Percentiles rank a stretch among this genome's conserved stretches.
phyloP scores from a whole-genome alignment of 2,797 vertebrate species.

The Paramormyrops hopkinsi region DNA sequence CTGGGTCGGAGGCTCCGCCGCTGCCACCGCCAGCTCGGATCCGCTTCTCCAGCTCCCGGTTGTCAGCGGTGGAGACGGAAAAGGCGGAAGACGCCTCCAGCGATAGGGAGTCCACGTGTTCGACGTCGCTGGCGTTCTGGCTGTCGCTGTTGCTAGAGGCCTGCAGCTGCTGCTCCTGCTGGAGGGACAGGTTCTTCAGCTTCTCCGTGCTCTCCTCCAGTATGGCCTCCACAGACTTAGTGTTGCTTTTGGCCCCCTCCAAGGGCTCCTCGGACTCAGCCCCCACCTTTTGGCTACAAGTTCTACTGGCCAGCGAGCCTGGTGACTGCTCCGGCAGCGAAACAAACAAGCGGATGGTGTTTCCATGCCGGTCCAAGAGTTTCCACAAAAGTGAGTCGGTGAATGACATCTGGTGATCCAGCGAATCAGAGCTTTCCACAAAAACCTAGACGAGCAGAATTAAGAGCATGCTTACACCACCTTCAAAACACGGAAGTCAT shows the following conservation, averaged over 20 bases:
- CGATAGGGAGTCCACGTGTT: slow-evolving; percentile 84
- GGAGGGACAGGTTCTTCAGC: slow-evolving; percentile 87
- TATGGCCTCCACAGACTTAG: slow-evolving; percentile 91
- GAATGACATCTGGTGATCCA: slow-evolving; percentile 79
- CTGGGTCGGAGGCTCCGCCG: slow-evolving; percentile 66
- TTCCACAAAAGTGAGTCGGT: slow-evolving; percentile 92
- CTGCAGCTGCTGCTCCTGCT: slow-evolving; percentile 45
- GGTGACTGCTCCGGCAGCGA: slow-evolving; percentile 88
- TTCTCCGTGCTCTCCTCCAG: slow-evolving; percentile 97
- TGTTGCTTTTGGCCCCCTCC: slow-evolving; percentile 71
- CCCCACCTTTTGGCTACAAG: slow-evolving; percentile 69
- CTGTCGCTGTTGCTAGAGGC: slow-evolving; percentile 89
- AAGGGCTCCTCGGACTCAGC: slow-evolving; percentile 67
- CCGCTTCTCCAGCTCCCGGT: slow-evolving; percentile 83
- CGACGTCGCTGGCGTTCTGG: slow-evolving; percentile 90
- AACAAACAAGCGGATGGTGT: slow-evolving; percentile 89
- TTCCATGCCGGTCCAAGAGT: slow-evolving; percentile 91
- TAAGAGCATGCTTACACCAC: not conserved
- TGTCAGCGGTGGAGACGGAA: slow-evolving; percentile 68
- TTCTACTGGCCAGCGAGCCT: slow-evolving; percentile 71
- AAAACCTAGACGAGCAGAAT: slow-evolving; percentile 70
- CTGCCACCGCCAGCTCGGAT: slow-evolving; percentile 47
- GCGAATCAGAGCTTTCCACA: slow-evolving; percentile 86
- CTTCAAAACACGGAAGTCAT: not conserved
- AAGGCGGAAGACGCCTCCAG: slow-evolving; percentile 73